Evolutionary conservation across 2,797 vertebrate species (phyloP), one percentile per base, ranked within the genome.

Genomic region (Odontamblyopus lacepedii): DNA sequence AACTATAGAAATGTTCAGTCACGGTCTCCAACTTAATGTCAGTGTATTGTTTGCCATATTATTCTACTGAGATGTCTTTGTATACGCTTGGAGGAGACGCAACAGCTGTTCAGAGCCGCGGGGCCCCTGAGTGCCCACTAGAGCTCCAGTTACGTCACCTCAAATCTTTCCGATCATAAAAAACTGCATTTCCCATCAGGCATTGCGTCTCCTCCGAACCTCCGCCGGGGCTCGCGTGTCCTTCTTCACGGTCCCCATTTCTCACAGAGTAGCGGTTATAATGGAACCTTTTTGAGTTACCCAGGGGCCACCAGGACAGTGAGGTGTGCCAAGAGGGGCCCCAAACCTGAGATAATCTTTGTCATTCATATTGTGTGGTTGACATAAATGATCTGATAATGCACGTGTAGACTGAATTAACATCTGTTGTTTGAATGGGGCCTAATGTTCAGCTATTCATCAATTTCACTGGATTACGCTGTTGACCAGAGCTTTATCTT

Each of bases 371-470:
- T 94, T 91, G 86, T 74, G 82, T 69, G 79, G 60, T 79, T 94
- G 93, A 94, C 93, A 93, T 86, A 93, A 93, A 93, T 92, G 92
- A 93, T 92, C 85, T 90, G 94, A 94, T 94, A 93, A 94, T 91
- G 91, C 89, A 89, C 89, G 90, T 89, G 85, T 90, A 86, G 92
- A 93, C 87, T 88, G 89, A 92, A 93, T 94, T 92, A 93, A 93
- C 94, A 95, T 93, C 92, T 95, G 94, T 92, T 94, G 92, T 95
- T 92, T 91, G 91, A 93, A 93, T 81, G 88, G 81, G 85, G 87
- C 83, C 87, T 93, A 93, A 94, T 93, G 93, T 92, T 79, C 85
- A 80, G 83, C 89, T 87, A 94, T 94, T 94, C 91, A 94, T 95
- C 93, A 94, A 85, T 87, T 93, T 93, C 92, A 92, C 88, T 78